phyloP scores from a whole-genome alignment of 2,888 invertebrate species.

The Gortyna flavago region DNA sequence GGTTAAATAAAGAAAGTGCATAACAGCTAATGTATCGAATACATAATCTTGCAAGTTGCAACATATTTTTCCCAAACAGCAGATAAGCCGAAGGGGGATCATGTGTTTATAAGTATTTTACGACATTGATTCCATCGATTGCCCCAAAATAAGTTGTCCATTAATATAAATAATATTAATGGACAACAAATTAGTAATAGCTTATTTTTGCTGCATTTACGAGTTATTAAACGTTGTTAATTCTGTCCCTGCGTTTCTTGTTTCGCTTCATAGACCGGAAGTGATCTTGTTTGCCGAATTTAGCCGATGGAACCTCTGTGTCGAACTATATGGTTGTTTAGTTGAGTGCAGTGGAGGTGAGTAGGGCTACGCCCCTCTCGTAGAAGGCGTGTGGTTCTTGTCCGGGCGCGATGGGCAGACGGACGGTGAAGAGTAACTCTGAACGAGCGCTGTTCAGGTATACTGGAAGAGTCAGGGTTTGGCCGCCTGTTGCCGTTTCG shows the following conservation, averaged over 20 bases:
- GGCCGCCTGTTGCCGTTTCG: slow-evolving; percentile 82
- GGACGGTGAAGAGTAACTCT: slow-evolving; percentile 98
- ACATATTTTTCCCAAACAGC: slow-evolving; percentile 8
- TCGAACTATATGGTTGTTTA: slow-evolving; percentile 48
- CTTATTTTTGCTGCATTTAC: not conserved
- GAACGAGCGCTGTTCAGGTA: slow-evolving; percentile 99
- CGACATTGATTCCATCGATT: not conserved
- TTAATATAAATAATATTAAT: no score
- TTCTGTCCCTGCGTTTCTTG: not conserved
- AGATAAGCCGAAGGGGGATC: not conserved
- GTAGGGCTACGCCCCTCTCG: slow-evolving; percentile 98
- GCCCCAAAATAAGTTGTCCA: not conserved
- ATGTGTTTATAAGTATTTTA: not conserved
- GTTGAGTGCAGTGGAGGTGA: slow-evolving; percentile 97
- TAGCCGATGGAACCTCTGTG: not conserved
- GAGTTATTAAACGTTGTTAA: not conserved
- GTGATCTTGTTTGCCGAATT: slow-evolving; percentile 3
- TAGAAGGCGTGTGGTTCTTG: slow-evolving; percentile 99
- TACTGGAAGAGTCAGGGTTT: slow-evolving; percentile 96
- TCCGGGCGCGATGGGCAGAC: slow-evolving; percentile 96
- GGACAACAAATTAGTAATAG: no score
- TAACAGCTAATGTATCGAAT: slow-evolving; percentile 8
- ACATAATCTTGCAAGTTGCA: slow-evolving; percentile 4
- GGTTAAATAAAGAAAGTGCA: slow-evolving; percentile 15
- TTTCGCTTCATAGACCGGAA: not conserved